phyloP scores from a whole-genome alignment of 1,140 invertebrate genomes.

The Trichogramma pretiosum region DNA sequence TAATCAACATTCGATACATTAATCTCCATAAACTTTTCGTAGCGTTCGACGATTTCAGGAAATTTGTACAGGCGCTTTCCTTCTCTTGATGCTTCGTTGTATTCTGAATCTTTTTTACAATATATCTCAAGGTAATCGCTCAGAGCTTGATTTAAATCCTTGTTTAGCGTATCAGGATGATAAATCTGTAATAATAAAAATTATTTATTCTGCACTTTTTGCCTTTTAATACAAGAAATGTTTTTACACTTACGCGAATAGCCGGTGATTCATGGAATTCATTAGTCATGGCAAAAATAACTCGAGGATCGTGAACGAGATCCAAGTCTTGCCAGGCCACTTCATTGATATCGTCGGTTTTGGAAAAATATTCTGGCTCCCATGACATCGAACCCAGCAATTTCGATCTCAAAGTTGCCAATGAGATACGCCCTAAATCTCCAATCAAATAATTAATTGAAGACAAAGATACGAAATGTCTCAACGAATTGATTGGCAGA shows the following conservation, averaged over 20 bases:
- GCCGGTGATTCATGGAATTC: slow-evolving; percentile 32
- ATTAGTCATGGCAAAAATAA: slow-evolving; percentile 36
- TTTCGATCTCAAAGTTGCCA: slow-evolving; percentile 30
- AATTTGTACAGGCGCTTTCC: slow-evolving; percentile 12
- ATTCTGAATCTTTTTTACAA: slow-evolving; percentile 3
- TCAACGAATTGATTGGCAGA: slow-evolving; percentile 24
- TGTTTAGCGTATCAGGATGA: slow-evolving; percentile 25
- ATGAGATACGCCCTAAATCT: slow-evolving; percentile 36
- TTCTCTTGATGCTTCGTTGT: background rate
- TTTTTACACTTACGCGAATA: slow-evolving; percentile 23
- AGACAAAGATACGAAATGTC: slow-evolving; percentile 27
- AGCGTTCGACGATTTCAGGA: slow-evolving; percentile 24
- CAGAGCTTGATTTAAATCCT: slow-evolving; percentile 23
- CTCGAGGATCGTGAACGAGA: slow-evolving; percentile 30
- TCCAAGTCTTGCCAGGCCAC: slow-evolving; percentile 36
- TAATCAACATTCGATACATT: slow-evolving; percentile 9
- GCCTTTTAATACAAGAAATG: slow-evolving; percentile 10
- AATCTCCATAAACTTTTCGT: slow-evolving; percentile 18
- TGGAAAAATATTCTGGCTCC: slow-evolving; percentile 22
- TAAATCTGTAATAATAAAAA: slow-evolving; percentile 24
- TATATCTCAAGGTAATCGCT: slow-evolving; percentile 27
- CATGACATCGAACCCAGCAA: slow-evolving; percentile 26
- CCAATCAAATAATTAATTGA: slow-evolving; percentile 37
- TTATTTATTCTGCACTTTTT: slow-evolving; percentile 8
- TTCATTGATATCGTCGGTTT: slow-evolving; percentile 34